Evolutionary conservation across 2,797 vertebrate species (phyloP), one percentile per base, ranked within the genome.

Genomic region (Anomalospiza imberbis): DNA sequence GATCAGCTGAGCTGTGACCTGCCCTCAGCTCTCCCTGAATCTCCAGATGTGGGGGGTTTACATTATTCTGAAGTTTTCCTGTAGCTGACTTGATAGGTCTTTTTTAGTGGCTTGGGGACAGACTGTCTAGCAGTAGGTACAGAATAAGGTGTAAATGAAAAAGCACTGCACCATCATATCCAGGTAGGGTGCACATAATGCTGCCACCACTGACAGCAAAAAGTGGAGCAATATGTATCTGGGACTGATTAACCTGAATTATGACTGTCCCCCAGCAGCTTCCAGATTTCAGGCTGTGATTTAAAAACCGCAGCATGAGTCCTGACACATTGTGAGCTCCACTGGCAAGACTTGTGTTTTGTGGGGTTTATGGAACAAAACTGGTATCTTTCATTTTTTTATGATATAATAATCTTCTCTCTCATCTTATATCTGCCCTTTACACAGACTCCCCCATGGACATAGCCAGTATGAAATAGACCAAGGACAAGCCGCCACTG

Each of bases 1-100:
- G 67, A 88, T 71, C 24, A 45, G 77, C 91, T 93, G 84, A 94
- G 74, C 83, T 70, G 18, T 84, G 66, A n/a, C 40, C 47, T 91
- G 77, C 74, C 77, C 55, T 85, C 74, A 21, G 40, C 13, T 71
- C 29, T 53, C 48, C 14, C 88, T 71, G 36, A 82, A 78, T 54
- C 77, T 58, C 55, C 36, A 88, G 20, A 26, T 48, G 9, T 51
- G 25, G 28, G 12, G 12, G 2, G 7, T 51, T 85, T 34, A 34
- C 7, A 5, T 29, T 36, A 36, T 72, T 72, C 28, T 55, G 48
- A 75, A 73, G 32, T 58, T 72, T 55, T 89, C 47, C 47, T 78
- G 38, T 40, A 40, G 38, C 19, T 48, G 36, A 51, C 36, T 70
- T 79, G 63, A 40, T 71, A 13, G 12, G 20, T n/a, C 9, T 45